phyloP scores from a whole-genome alignment of 1,140 invertebrate genomes.

The Thrips palmi region DNA sequence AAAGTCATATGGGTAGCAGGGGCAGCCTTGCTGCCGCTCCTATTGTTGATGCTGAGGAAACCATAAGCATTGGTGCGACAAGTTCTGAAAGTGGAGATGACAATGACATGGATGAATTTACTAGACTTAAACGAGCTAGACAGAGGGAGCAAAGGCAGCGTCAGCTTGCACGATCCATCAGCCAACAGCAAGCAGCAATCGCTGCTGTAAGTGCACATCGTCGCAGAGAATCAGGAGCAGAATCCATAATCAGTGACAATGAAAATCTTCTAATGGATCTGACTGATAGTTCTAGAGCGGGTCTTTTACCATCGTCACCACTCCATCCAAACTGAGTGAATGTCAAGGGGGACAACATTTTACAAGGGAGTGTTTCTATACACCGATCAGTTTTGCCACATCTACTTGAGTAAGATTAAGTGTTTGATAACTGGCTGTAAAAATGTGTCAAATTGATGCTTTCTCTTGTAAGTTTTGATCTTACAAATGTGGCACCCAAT shows the following conservation, averaged over 20 bases:
- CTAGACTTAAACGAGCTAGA: constrained; percentile 14
- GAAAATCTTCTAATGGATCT: constrained; percentile 9
- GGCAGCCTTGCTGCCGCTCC: constrained; percentile 12
- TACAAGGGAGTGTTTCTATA: too few relatives aligned
- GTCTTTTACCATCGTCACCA: constrained; percentile 4
- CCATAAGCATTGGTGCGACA: constrained; percentile 7
- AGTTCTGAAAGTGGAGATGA: constrained; percentile 11
- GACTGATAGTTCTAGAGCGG: constrained; percentile 1
- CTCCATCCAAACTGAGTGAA: too few relatives aligned
- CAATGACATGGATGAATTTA: constrained; percentile 16
- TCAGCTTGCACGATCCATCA: constrained; percentile 13
- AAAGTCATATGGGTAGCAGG: constrained; percentile 9
- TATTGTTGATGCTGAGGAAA: constrained; percentile 5
- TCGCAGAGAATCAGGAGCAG: neutral
- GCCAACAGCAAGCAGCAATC: too few relatives aligned
- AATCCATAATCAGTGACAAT: constrained; percentile 6
- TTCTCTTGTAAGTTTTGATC: too few relatives aligned
- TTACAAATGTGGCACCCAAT: too few relatives aligned
- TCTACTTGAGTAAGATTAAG: too few relatives aligned
- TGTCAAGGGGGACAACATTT: too few relatives aligned
- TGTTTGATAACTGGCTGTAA: too few relatives aligned
- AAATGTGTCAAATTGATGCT: too few relatives aligned
- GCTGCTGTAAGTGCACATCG: constrained; percentile 5
- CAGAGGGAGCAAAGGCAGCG: constrained; percentile 14
- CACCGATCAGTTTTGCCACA: too few relatives aligned